phyloP scores from a whole-genome alignment of 2,113 vertebrate species.

The Hyla sarda region DNA sequence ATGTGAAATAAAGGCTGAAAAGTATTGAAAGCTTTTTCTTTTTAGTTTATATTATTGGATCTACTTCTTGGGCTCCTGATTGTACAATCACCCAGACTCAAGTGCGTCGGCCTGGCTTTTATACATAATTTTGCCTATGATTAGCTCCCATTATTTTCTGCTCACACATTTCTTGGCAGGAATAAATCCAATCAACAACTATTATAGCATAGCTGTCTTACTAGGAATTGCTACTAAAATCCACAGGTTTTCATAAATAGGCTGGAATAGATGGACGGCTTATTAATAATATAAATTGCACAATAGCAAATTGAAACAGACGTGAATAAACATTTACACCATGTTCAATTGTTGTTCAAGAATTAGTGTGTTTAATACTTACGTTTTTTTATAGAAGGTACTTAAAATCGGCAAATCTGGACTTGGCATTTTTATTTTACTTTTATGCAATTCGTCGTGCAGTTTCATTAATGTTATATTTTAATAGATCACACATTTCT shows the following conservation, averaged over 20 bases:
- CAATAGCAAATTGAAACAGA: neutral
- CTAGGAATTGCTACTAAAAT: neutral
- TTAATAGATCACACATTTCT: no score
- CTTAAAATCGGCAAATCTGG: no score
- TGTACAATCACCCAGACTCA: neutral
- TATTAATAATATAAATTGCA: slow-evolving; percentile 2
- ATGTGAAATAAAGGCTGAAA: neutral
- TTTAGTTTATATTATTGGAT: neutral
- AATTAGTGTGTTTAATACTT: no score
- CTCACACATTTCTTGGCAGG: neutral
- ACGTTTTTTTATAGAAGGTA: no score
- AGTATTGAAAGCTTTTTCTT: neutral
- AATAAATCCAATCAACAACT: slow-evolving; percentile 6
- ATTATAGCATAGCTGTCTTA: neutral
- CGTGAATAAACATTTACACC: neutral
- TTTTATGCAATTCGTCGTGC: no score
- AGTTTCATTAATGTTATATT: no score
- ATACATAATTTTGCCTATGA: neutral
- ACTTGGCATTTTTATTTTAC: no score
- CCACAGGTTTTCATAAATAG: neutral
- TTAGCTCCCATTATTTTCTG: slow-evolving; percentile 1
- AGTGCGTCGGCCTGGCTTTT: neutral
- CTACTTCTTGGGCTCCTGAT: neutral
- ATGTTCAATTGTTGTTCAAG: neutral
- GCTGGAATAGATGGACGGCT: neutral